These are phyloP conservation scores for Otocyon megalotis DNA, from an alignment of 2,113 vertebrate species.

Conservation along the genomic window DNA sequence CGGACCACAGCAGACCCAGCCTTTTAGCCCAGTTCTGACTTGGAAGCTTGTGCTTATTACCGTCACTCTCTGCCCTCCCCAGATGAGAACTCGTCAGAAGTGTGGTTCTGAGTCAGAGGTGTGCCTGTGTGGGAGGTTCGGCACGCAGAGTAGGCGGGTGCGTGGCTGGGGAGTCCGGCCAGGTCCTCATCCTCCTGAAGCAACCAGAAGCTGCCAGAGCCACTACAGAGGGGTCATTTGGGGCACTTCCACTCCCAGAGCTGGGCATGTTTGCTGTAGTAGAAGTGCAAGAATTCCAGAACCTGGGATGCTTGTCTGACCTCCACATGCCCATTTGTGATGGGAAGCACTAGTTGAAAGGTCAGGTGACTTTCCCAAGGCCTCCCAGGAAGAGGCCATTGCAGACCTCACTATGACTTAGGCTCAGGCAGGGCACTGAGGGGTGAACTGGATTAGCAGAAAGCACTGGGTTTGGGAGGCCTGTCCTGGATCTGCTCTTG, in stretches of 20 bases:
- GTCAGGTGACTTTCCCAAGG: neutral
- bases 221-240: neutral
- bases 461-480: accelerated
- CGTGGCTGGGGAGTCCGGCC: accelerated
- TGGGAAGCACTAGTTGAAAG: neutral
- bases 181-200: too few relatives aligned
- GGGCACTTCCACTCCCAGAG: accelerated
- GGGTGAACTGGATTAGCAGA: neutral
- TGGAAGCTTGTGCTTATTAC: neutral
- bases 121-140: accelerated
- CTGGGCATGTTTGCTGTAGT: accelerated
- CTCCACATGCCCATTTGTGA: accelerated
- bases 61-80: accelerated
- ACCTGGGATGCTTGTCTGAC: accelerated
- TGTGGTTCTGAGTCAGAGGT: neutral
- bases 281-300: neutral
- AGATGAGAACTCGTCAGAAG: accelerated
- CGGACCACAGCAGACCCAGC: accelerated
- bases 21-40: neutral
- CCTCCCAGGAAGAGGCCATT: accelerated
- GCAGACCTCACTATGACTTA: accelerated
- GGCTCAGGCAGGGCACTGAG: neutral
- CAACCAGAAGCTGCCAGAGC: neutral
- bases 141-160: accelerated
- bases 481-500: accelerated